Base-by-base conservation (phyloP, 2,797 vertebrate species). In the Rallus crepitans region DNA sequence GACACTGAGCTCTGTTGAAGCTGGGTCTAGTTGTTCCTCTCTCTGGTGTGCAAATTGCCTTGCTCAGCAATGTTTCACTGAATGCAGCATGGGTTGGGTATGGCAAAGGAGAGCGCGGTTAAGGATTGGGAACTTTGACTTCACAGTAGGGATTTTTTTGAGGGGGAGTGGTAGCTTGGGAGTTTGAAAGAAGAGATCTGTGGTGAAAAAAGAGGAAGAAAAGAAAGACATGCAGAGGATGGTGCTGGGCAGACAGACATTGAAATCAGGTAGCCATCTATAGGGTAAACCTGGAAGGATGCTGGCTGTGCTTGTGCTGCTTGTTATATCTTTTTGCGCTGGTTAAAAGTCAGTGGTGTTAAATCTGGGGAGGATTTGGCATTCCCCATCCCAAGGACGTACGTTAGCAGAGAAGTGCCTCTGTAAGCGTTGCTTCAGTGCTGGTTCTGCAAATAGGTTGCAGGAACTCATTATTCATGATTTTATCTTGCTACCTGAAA, bases 401-500 rank as follows among this genome's bases (percentile, higher is more conserved):
- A 86, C 0, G 1, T 81, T 89, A 90, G 61, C 42, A 85, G 77
- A 15, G 40, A 82, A 94, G 28, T 21, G 7, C 53, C 89, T 87
- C 83, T 81, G 52, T 87, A 81, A 90, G 75, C 68, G 47, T 78
- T 95, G 77, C 73, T 93, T 87, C 69, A 90, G 82, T 35, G 1
- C 57, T 79, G 35, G 81, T 88, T 95, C 92, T 96, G 93, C 93
- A 94, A 72, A 95, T 75, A 79, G 53, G 65, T 68, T 96, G 92
- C 77, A 97, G 93, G 96, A 96, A 90, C 93, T 96, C 87, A 93
- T 97, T 96, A 96, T 94, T 97, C 90, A 57, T 89, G 90, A 96
- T 97, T 96, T 97, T 97, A 96, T 96, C 95, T 94, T 39, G 21
- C 95, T 96, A 79, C 81, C 85, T 97, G 96, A 97, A 97, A 97